Base-by-base conservation (phyloP, 2,888 invertebrate genomes). In the Pemphredon lugubris region DNA sequence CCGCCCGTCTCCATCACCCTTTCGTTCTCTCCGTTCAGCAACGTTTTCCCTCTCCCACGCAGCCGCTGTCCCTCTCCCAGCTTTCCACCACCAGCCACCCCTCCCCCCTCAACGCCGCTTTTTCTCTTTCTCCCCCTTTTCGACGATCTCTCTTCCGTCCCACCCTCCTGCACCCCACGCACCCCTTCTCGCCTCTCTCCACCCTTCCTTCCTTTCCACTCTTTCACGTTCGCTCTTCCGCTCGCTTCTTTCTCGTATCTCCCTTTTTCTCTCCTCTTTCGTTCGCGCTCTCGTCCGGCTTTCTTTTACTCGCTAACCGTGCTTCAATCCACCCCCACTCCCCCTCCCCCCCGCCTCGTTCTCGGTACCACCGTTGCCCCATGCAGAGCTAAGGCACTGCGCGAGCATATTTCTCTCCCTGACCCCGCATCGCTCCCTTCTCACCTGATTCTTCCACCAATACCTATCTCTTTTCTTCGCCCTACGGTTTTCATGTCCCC, bases 401-500 rank as follows among this genome's bases (percentile, higher is more conserved):
- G 42, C 59, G 69, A 63, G 67, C 65, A 79, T 66, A 76, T 73
- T 79, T 76, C 57, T n/a, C n/a, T 73, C 70, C 40, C 48, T 58
- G 65, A 76, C 72, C 72, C 63, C 64, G 37, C 48, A 59, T 57
- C 53, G 47, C 48, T 50, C 57, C 68, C 53, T 75, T 69, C 61
- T 78, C 61, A 60, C 69, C 63, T 59, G 74, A 74, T 44, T 48
- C 20, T 16, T 67, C 64, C 47, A 67, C 67, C 64, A 58, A 71
- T 74, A 74, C 34, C n/a, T 34, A 23, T 39, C 50, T 39, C 58
- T 39, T 44, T 23, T 37, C 50, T 26, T 53, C 50, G 9, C 6
- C 23, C 26, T 11, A 16, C 32, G 11, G 6, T 7, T 37, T 48
- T 50, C 13, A 21, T 18, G 40, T 30, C 20, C 42, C 16, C 18